Evolutionary conservation across 2,113 vertebrate species (phyloP), one percentile per base, ranked within the genome.

Genomic region (Brachirus orientalis): DNA sequence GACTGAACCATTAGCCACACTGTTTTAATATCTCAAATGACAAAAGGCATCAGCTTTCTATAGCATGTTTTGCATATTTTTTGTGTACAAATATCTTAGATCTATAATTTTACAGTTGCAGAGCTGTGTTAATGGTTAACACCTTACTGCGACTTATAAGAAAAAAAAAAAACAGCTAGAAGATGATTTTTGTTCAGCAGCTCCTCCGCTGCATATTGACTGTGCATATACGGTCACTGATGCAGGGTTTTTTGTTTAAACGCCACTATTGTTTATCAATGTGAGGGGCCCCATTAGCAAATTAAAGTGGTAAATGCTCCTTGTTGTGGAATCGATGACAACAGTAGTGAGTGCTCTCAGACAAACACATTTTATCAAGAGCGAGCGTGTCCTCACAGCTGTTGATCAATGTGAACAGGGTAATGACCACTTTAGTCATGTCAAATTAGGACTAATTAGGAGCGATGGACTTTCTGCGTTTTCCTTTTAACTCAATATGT

Each of bases 41-140:
- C 73, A 80, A 71, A 50, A 57, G 48, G 65, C 60, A 43, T 14
- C 20, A 37, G 33, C 33, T 69, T 4, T 57, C 22, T n/a, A n/a
- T 18, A 44, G 19, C 12, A 55, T 43, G 35, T 16, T 58, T 19
- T 47, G n/a, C 12, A 16, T 69, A 6, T 28, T 28, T 28, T 28
- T 28, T 28, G 3, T 28, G 28, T 28, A 28, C 28, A 28, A 28
- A 28, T 28, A 28, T 28, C 28, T 28, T 28, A 28, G 3, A 6
- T 28, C 28, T 28, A 28, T 28, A 28, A 4, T 28, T 28, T 28
- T 28, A 28, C 28, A 28, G 28, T 54, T 20, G 37, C 37, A 38
- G 3, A 2, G 28, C 28, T 28, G n/a, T n/a, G n/a, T n/a, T n/a
- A n/a, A n/a, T n/a, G n/a, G n/a, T n/a, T n/a, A n/a, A n/a, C n/a